Evolutionary conservation across 2,797 vertebrate genomes (phyloP).

Genomic region (Coendou prehensilis): DNA sequence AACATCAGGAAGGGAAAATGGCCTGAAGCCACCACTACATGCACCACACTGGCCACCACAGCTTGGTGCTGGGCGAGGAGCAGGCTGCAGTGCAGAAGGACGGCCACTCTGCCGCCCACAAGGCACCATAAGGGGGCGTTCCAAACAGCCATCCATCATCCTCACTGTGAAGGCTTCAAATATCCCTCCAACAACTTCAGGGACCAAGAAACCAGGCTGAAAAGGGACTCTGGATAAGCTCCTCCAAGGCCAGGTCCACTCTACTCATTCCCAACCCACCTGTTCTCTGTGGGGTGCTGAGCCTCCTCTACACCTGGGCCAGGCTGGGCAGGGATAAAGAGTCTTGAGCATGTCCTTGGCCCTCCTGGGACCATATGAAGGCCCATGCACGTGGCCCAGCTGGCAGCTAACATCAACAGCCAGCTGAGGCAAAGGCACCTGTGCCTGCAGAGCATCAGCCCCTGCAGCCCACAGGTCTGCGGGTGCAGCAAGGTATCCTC

Average conservation of each 20-base stretch:
- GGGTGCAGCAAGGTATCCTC: neutral
- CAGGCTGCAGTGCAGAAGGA: neutral
- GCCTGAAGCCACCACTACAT: neutral
- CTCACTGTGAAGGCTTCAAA: neutral
- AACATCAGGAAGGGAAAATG: neutral
- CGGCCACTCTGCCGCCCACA: no score
- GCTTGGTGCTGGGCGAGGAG: neutral
- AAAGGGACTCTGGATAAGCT: neutral
- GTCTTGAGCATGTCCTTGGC: neutral
- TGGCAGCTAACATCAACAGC: neutral
- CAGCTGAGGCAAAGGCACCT: neutral
- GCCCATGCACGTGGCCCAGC: fast-evolving
- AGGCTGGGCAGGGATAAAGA: neutral
- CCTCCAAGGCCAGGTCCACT: neutral
- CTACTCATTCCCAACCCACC: neutral
- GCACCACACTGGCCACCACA: no score
- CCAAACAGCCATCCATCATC: neutral
- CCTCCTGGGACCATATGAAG: neutral
- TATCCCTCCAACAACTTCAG: neutral
- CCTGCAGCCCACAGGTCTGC: neutral
- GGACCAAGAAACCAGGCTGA: neutral
- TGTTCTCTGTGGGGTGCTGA: fast-evolving
- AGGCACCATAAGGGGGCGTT: fast-evolving
- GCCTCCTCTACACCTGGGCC: no score
- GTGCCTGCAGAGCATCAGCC: neutral